Conservation (phyloP, 1,140 invertebrate species). For the Zaprionus davidi region DNA sequence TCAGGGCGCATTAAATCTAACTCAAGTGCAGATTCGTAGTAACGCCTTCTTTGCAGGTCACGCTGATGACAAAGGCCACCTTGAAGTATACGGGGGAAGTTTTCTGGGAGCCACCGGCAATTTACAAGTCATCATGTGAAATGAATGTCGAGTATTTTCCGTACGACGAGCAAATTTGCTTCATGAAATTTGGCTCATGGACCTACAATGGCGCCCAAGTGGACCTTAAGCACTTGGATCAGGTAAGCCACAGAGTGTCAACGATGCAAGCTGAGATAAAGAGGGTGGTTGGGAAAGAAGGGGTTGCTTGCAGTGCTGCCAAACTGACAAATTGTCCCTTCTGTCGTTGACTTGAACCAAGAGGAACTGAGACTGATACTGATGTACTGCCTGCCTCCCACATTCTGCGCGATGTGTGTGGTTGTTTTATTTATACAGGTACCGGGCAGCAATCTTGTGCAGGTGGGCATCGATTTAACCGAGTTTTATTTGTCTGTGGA, state of each 20-base stretch:
- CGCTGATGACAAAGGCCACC: constrained; percentile 98
- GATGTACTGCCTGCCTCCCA: neutral
- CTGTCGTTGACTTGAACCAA: neutral
- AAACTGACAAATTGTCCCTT: neutral
- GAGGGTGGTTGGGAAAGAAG: too few species aligned
- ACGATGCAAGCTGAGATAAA: neutral
- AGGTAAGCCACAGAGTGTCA: constrained; percentile 75
- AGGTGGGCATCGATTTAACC: constrained; percentile 93
- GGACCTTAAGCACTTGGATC: constrained; percentile 93
- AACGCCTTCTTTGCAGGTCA: constrained; percentile 87
- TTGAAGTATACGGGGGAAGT: constrained; percentile 95
- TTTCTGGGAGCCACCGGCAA: constrained; percentile 98
- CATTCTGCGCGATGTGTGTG: neutral
- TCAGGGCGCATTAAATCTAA: constrained; percentile 42
- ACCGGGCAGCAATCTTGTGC: constrained; percentile 90
- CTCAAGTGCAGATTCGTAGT: neutral
- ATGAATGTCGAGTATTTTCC: constrained; percentile 98
- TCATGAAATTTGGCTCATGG: constrained; percentile 99
- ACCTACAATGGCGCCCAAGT: constrained; percentile 96
- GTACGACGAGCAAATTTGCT: constrained; percentile 96
- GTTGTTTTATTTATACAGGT: constrained; percentile 70
- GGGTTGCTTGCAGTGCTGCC: too few species aligned
- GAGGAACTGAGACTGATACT: neutral
- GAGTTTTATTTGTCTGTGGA: constrained; percentile 97
- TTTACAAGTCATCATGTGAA: constrained; percentile 99